These are phyloP conservation scores for Chondrilla cf. caribensis DNA, from an alignment of 37 sponge, comb jelly and placozoan species.

Conservation along the genomic window DNA sequence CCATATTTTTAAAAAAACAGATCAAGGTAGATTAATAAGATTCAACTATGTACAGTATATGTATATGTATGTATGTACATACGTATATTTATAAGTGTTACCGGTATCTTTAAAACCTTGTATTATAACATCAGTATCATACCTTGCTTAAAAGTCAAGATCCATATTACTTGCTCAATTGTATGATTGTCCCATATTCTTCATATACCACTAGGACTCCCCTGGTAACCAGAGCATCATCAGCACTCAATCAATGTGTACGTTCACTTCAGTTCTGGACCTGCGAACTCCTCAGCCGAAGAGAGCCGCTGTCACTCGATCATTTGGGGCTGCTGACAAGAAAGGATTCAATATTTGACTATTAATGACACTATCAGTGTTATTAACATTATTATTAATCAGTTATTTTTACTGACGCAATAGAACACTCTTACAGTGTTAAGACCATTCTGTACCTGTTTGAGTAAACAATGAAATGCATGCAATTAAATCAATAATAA, in stretches of 20 bases:
- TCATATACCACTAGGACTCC: conserved; percentile 21
- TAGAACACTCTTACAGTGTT: no score
- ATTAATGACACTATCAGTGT: conserved; percentile 18
- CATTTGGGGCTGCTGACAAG: conserved; percentile 53
- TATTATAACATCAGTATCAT: no score
- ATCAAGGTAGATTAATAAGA: not conserved
- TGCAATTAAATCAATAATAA: no score
- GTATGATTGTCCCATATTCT: no score
- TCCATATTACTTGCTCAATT: no score
- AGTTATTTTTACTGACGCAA: no score
- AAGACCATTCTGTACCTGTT: no score
- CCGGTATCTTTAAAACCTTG: no score
- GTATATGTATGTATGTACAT: not conserved
- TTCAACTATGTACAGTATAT: not conserved
- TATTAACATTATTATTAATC: not conserved
- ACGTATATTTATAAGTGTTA: not conserved
- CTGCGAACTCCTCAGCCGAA: conserved; percentile 52
- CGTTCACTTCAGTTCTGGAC: conserved; percentile 39
- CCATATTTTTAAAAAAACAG: not conserved
- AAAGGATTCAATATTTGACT: not conserved
- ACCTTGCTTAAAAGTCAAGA: no score
- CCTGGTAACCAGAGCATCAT: conserved; percentile 28
- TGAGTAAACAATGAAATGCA: no score
- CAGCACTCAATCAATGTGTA: conserved; percentile 23
- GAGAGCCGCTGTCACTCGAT: conserved; percentile 47